Evolutionary conservation across 1,140 invertebrate genomes (phyloP), one percentile per base, ranked within the genome.

Genomic region (Amyelois transitella): DNA sequence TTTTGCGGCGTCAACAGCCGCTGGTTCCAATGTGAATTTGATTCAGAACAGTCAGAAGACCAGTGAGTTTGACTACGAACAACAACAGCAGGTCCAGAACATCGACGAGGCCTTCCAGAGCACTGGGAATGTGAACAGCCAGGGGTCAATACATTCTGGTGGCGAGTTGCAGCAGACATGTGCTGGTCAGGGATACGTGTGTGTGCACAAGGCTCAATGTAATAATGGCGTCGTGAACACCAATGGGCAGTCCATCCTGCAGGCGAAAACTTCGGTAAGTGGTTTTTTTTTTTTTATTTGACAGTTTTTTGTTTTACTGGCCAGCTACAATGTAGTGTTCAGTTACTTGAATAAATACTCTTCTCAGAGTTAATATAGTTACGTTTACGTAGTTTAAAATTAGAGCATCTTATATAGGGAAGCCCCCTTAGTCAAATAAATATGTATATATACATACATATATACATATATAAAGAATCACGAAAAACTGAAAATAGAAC

Each of bases 161-260:
- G 80, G 80, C 0, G 84, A 78, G 1, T 44, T 88, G 51, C 78
- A 85, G 52, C 80, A 88, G 58, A 82, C 85, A 7, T 92, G 91
- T 60, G 76, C 76, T 53, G 90, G 89, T 7, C 71, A 84, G 21
- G 90, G 89, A 44, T 90, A 88, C 67, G 88, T 89, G 43, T 92
- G 91, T 68, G 91, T 92, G 0, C 69, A 86, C 0, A 90, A 89
- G 48, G 55, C 88, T 0, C 85, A 89, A 55, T 92, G 91, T 64
- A 75, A 81, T 56, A 90, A 92, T 55, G 91, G 91, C 49, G 89
- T 89, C 6, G 88, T 91, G 12, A 89, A 77, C 72, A 70, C 70
- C 4, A 87, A 81, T 57, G 83, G 83, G 20, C 81, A 79, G 38
- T 87, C 79, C 17, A 57, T 90, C 0, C 72, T 87, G 14, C 89